Evolutionary conservation across 1,140 invertebrate genomes (phyloP), one percentile per base, ranked within the genome.

Genomic region (Papilio glaucus): DNA sequence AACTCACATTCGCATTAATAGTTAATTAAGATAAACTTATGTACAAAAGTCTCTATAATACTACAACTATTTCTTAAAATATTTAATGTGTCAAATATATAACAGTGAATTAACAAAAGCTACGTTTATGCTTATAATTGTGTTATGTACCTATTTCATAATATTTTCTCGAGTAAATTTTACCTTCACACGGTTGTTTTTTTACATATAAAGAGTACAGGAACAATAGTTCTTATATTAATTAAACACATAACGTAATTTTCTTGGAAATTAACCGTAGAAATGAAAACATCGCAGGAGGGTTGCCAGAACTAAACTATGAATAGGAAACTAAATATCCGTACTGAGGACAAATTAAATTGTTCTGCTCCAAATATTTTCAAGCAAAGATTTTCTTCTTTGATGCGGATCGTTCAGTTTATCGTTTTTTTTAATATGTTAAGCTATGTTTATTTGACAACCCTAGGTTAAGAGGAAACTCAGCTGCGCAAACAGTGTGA

Each of bases 401-500:
- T 21, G 21, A 24, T 9, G 9, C 9, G 49, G 6, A 33, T 33
- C 24, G 49, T 57, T 6, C 7, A 0, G 45, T 45, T 15, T 49
- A 21, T 18, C 3, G 18, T 0, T 49, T 21, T 49, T 18, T 49
- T 49, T 18, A 57, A 24, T 33, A 5, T 61, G 4, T 33, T 29
- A 18, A 26, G 4, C 12, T 61, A 15, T 38, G 60, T 7, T 37
- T 15, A 33, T 18, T 15, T 18, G 33, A 62, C 42, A 69, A 18
- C 42, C 45, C 41, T 53, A 26, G 9, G 9, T 53, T 18, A 37
- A 12, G 75, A 83, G 70, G 79, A 85, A 84, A 84, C 78, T 85
- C 77, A 84, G 71, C 74, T 77, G 78, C 78, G 77, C 70, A 77
- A 85, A 84, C 65, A 77, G 71, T 67, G 62, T 84, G 77, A 85